Percentiles rank a stretch among this genome's conserved stretches.
Evolutionary conservation across 2,797 vertebrate genomes (phyloP).

Genomic region (Muscicapa comitata): DNA sequence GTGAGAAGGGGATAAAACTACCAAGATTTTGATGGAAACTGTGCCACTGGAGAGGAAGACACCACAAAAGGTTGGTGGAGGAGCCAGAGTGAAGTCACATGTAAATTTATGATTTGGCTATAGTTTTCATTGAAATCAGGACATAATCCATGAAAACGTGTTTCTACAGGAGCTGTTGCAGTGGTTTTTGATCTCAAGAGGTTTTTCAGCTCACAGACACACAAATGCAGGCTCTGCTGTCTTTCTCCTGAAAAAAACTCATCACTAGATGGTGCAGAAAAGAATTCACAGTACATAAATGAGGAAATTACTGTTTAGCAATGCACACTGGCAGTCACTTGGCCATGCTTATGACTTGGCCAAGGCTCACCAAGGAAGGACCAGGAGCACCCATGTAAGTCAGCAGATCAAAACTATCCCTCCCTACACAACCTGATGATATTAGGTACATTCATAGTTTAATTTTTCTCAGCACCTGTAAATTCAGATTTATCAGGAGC

Average conservation of each 20-base stretch:
- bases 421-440: neutral
- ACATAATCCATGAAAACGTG: fast-evolving
- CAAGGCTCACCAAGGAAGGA: neutral
- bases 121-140: neutral
- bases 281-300: neutral
- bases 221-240: neutral
- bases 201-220: neutral
- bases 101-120: neutral
- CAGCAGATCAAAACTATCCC: neutral
- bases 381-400: neutral
- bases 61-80: neutral
- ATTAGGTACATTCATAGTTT: neutral
- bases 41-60: fast-evolving
- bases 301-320: neutral
- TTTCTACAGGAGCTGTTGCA: neutral
- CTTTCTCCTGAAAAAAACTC: neutral
- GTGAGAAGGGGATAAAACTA: neutral
- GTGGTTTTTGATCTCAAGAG: neutral
- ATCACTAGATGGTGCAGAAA: neutral
- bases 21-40: neutral
- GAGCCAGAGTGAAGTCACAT: neutral
- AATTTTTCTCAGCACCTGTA: neutral
- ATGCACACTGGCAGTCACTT: fast-evolving
- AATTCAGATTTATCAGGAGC: neutral
- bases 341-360: neutral